phyloP scores from a whole-genome alignment of 2,113 vertebrate species.

The Rostratula benghalensis region DNA sequence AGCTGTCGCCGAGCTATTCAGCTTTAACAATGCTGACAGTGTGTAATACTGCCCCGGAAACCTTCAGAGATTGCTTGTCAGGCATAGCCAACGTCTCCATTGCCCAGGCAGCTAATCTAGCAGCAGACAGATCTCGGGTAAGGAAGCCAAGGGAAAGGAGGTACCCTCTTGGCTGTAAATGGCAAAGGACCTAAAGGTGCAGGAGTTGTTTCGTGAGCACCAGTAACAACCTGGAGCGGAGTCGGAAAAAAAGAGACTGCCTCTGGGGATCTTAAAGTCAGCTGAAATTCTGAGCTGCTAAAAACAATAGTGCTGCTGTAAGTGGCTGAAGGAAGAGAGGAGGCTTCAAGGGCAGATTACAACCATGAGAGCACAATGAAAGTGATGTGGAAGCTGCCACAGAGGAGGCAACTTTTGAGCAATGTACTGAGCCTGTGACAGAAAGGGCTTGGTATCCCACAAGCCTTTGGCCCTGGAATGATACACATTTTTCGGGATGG shows the following conservation, averaged over 20 bases:
- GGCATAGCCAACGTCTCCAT: not conserved
- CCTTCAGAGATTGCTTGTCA: not conserved
- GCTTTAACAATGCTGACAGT: conserved; percentile 30
- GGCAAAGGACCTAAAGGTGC: not conserved
- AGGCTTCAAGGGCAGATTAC: not conserved
- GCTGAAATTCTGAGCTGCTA: conserved; percentile 5
- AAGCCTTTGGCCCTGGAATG: not conserved
- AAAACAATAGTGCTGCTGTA: conserved; percentile 22
- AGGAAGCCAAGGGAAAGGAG: conserved; percentile 44
- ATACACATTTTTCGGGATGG: not conserved
- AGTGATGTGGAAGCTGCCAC: not conserved
- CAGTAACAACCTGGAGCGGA: not conserved
- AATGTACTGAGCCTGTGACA: accelerated
- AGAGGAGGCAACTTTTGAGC: not conserved
- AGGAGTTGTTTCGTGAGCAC: not conserved
- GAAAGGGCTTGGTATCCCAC: not conserved
- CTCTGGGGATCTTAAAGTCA: not conserved
- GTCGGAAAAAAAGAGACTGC: not conserved
- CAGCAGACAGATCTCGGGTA: not conserved
- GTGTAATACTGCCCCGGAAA: conserved; percentile 47
- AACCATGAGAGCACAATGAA: not conserved
- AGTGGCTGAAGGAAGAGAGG: not conserved
- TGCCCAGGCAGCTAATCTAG: conserved; percentile 33
- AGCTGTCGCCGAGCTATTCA: not conserved
- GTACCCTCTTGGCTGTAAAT: not conserved